Evolutionary conservation across 2,888 invertebrate genomes (phyloP), one percentile per base, ranked within the genome.

Genomic region (Podotricha telesiphe): DNA sequence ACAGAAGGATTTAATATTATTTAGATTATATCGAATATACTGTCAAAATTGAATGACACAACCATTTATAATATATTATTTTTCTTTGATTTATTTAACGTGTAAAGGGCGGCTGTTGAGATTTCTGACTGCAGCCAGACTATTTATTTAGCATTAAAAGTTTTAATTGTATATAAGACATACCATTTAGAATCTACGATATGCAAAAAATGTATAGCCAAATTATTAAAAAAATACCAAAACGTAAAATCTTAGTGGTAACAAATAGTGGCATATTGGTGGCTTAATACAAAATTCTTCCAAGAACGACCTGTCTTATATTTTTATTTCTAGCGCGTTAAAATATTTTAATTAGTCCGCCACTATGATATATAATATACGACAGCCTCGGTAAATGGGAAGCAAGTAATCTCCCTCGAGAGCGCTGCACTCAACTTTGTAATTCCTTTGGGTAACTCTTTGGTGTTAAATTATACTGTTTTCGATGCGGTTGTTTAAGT

Each of bases 401-500:
- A 56, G 65, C 55, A 66, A 65, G 65, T 53, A 64, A 59, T 61
- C 22, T 62, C 69, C 69, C 69, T 2, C 20, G 65, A 55, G 69
- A 59, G 50, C 50, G 58, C 73, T 79, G 80, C 80, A 82, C 82
- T 83, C 81, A 70, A 74, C 71, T 73, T 70, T 68, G 67, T 58
- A 51, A 68, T 59, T 68, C 62, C 68, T 68, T 20, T 40, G 53
- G 64, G 69, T 34, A 48, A n/a, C 48, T 62, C 55, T 59, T 59
- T 65, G 61, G 67, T 62, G 65, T 59, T 72, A 64, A 72, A 61
- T 67, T 69, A 67, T 69, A 69, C 20, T 65, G 50, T 59, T 37
- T 65, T 20, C 48, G 59, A 45, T 42, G 47, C 55, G 55, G n/a
- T 55, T 67, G 20, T 67, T 19, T 15, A 19, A 34, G 45, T 37